Conservation (phyloP, 2,113 vertebrate species). For the Nematolebias whitei region DNA sequence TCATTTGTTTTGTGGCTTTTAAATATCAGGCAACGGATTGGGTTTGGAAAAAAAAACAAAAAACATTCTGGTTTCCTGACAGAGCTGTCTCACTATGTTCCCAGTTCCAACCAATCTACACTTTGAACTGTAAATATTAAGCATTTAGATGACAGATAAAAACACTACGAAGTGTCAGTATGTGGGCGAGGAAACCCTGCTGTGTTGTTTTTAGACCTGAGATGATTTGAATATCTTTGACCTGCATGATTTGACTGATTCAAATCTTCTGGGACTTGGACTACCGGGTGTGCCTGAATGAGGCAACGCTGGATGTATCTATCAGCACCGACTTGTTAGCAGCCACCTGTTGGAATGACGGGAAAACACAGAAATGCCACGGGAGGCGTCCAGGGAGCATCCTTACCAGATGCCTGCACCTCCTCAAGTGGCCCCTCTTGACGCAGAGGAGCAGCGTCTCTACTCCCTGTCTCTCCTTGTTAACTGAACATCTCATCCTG, state of each 20-base stretch:
- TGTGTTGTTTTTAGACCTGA: no score
- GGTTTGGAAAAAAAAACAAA: slow-evolving; percentile 58
- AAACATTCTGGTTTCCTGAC: slow-evolving; percentile 52
- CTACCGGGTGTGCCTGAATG: slow-evolving; percentile 28
- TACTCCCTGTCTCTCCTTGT: no score
- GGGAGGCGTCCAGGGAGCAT: no score
- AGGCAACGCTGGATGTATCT: slow-evolving; percentile 18
- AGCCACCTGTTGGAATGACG: slow-evolving; percentile 61
- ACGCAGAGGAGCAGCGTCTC: no score
- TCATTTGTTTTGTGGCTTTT: slow-evolving; percentile 77
- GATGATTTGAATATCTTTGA: no score
- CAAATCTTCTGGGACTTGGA: slow-evolving; percentile 14
- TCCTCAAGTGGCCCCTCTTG: no score
- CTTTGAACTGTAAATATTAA: not conserved
- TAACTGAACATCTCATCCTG: no score
- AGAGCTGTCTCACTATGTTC: slow-evolving; percentile 18
- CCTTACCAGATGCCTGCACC: no score
- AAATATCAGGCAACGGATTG: slow-evolving; percentile 61
- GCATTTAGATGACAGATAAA: no score
- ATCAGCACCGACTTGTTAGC: slow-evolving; percentile 25
- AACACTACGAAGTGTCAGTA: no score
- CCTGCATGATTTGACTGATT: not conserved
- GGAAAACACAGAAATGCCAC: slow-evolving; percentile 9
- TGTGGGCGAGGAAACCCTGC: no score
- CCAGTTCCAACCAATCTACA: not conserved